These are phyloP conservation scores for Portevinia maculata DNA, from an alignment of 2,888 invertebrate genomes.

Conservation along the genomic window DNA sequence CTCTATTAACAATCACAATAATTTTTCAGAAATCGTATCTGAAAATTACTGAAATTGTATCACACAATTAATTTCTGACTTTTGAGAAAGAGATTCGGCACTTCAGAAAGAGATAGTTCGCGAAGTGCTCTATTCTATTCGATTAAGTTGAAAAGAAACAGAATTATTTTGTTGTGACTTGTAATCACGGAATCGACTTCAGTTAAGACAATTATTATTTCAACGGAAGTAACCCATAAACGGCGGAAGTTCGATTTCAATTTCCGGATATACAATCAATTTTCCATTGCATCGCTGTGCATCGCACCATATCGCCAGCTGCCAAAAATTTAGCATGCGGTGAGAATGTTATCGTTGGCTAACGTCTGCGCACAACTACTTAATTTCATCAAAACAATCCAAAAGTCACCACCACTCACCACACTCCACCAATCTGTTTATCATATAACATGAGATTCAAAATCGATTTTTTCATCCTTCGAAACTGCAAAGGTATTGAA, in stretches of 20 bases:
- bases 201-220: too few species aligned
- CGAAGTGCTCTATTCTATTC: background rate
- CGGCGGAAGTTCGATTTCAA: background rate
- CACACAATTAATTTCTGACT: too few species aligned
- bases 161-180: too few species aligned
- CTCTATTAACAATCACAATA: too few species aligned
- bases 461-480: slow-evolving; percentile 69
- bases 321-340: too few species aligned
- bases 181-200: too few species aligned
- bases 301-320: background rate
- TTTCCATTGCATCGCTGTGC: background rate
- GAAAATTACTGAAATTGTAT: too few species aligned
- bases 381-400: slow-evolving; percentile 57
- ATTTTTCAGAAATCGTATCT: too few species aligned
- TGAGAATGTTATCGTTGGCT: slow-evolving; percentile 3
- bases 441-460: slow-evolving; percentile 41
- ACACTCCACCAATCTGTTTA: slow-evolving; percentile 61
- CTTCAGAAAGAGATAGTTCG: too few species aligned
- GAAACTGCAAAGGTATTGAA: slow-evolving; percentile 29
- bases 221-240: too few species aligned
- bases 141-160: too few species aligned
- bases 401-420: slow-evolving; percentile 33
- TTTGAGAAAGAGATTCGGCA: too few species aligned
- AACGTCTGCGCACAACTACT: slow-evolving; percentile 37
- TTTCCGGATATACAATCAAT: background rate